Percentiles rank a stretch among this genome's conserved stretches.
phyloP scores from a whole-genome alignment of 2,113 vertebrate genomes.

The Neolamprologus sp. region DNA sequence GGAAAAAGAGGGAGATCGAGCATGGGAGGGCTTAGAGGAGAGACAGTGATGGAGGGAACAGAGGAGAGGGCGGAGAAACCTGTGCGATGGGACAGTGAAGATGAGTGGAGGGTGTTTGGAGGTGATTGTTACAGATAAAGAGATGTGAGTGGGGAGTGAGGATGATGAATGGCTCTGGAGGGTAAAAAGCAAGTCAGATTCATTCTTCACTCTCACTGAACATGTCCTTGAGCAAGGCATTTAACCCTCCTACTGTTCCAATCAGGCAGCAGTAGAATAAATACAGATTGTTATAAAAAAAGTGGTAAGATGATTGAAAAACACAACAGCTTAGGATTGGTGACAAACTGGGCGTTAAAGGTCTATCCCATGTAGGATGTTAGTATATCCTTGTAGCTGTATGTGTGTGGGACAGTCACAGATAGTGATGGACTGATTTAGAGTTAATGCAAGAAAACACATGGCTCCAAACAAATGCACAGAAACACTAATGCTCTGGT shows the following conservation, averaged over 20 bases:
- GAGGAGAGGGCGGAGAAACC: neutral
- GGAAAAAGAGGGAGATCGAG: neutral
- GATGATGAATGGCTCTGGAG: slow-evolving; percentile 13
- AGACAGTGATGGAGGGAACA: slow-evolving; percentile 4
- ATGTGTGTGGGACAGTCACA: neutral
- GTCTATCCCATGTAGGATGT: neutral
- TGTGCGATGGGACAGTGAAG: neutral
- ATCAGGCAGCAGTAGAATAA: neutral
- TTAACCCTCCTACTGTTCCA: slow-evolving; percentile 11
- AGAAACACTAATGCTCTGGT: neutral
- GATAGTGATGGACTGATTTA: neutral
- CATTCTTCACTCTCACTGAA: slow-evolving; percentile 18
- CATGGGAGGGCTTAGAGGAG: neutral
- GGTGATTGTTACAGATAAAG: slow-evolving; percentile 19
- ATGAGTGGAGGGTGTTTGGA: slow-evolving; percentile 24
- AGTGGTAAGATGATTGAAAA: neutral
- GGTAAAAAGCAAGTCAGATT: neutral
- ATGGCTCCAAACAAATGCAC: neutral
- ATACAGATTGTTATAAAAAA: neutral
- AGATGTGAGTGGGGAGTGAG: neutral
- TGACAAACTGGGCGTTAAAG: neutral
- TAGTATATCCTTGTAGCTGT: neutral
- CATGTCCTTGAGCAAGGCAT: slow-evolving; percentile 55
- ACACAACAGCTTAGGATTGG: neutral
- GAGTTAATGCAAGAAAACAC: neutral